Base-by-base conservation (phyloP, 2,888 invertebrate genomes). In the Acanthoscelides obtectus region DNA sequence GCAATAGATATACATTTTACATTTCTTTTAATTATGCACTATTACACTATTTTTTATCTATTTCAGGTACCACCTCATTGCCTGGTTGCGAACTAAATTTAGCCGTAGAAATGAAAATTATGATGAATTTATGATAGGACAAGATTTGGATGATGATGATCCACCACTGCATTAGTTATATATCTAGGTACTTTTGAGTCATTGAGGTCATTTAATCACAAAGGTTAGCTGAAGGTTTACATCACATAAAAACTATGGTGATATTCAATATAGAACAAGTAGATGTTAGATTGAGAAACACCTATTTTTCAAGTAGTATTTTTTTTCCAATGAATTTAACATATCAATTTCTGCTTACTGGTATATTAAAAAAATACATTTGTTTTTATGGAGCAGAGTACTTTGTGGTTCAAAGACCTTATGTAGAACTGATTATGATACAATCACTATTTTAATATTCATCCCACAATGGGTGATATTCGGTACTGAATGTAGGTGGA, bases 101-200 rank as follows among this genome's bases (percentile, higher is more conserved):
- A 80, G 79, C 77, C 82, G 83, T 80, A 83, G 84, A 80, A 81
- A 81, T 74, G 80, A 79, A 74, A 84, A 81, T 75, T 86, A 85
- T 75, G 85, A 86, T 78, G 86, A 86, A 76, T 85, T 86, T 72
- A 86, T 86, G 85, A 85, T 86, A 75, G 86, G 86, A 5, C 83
- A 83, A 73, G 85, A 85, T 77, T 74, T 81, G 70, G 83, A 84
- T 74, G 83, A 83, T 72, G 84, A 84, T 73, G 85, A 86, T 77
- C 83, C 84, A 22, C 84, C 84, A 22, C 76, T 84, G 69, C 78
- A 75, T 74, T 81, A 77, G 76, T 71, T 45, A 45, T 45, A 45
- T 45, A 45, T 45, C 45, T 12, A 45, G 12, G 17, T 17, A 45
- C 17, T 45, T 45, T 45, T 45, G 45, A 17, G 25, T 25, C 25